Conservation (phyloP, 2,888 invertebrate genomes). For the Lathronympha strigana region DNA sequence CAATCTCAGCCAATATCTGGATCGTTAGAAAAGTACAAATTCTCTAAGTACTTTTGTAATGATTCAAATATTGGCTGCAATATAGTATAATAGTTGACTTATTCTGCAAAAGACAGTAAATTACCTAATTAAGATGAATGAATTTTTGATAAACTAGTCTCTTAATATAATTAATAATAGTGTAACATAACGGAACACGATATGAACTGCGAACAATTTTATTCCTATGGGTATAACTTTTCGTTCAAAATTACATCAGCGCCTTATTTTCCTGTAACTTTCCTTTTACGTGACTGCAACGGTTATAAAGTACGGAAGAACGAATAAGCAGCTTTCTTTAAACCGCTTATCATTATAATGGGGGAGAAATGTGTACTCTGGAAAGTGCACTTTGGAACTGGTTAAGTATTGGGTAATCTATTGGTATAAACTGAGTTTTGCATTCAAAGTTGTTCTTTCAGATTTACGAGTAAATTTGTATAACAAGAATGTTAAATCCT, state of each 20-base stretch:
- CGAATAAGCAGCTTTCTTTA: constrained; percentile 38
- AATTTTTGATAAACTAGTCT: no score
- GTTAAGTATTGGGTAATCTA: constrained; percentile 34
- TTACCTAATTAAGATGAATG: no score
- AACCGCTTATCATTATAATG: constrained; percentile 39
- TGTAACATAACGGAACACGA: no score
- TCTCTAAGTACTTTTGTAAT: no score
- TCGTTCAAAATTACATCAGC: neutral
- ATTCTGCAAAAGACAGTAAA: no score
- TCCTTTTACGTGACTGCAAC: constrained; percentile 25
- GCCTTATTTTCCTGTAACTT: constrained; percentile 25
- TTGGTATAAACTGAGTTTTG: constrained; percentile 10
- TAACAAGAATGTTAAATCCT: neutral
- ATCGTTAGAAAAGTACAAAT: no score
- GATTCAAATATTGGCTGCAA: no score
- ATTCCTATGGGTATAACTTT: neutral
- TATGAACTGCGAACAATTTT: neutral
- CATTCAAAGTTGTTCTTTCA: constrained; percentile 7
- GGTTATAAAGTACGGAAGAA: constrained; percentile 25
- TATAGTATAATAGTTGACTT: no score
- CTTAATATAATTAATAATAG: no score
- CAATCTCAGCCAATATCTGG: no score
- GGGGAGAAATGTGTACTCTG: constrained; percentile 36
- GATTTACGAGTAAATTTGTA: neutral
- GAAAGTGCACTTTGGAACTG: constrained; percentile 36